Percentiles rank a stretch among this genome's conserved stretches.
These are phyloP conservation scores for Choristoneura fumiferana DNA, from an alignment of 1,140 invertebrate genomes.

Conservation along the genomic window DNA sequence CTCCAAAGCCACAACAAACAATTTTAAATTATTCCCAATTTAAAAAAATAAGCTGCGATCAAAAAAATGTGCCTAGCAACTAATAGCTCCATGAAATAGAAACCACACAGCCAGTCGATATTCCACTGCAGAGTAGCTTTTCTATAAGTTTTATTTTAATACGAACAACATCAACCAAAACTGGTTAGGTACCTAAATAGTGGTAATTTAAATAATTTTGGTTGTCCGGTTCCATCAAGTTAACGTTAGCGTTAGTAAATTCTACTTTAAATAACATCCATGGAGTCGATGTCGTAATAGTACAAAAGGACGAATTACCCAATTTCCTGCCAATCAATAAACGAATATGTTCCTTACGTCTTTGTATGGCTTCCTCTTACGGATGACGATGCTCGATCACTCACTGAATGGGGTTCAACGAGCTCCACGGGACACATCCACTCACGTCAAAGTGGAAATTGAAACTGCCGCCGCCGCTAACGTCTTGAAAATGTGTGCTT, in stretches of 20 bases:
- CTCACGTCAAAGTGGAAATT: background rate
- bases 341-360: background rate
- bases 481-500: background rate
- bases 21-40: too few species aligned
- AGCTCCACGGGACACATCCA: background rate
- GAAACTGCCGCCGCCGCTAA: background rate
- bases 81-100: background rate
- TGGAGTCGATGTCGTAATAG: slow-evolving; percentile 4
- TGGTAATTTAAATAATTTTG: slow-evolving; percentile 9
- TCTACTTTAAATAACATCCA: too few species aligned
- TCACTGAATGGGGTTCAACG: background rate
- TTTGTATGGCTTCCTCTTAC: background rate
- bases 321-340: slow-evolving; percentile 17
- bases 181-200: background rate
- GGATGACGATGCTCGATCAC: background rate
- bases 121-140: background rate
- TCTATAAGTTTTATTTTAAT: slow-evolving; percentile 2
- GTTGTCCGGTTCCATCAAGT: background rate
- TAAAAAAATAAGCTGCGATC: too few species aligned
- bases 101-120: slow-evolving; percentile 1
- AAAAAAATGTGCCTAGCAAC: too few species aligned
- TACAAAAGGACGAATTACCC: slow-evolving; percentile 12
- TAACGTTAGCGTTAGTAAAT: too few species aligned
- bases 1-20: too few species aligned
- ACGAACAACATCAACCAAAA: background rate